phyloP scores from a whole-genome alignment of 2,113 vertebrate species.

The Suricata suricatta region DNA sequence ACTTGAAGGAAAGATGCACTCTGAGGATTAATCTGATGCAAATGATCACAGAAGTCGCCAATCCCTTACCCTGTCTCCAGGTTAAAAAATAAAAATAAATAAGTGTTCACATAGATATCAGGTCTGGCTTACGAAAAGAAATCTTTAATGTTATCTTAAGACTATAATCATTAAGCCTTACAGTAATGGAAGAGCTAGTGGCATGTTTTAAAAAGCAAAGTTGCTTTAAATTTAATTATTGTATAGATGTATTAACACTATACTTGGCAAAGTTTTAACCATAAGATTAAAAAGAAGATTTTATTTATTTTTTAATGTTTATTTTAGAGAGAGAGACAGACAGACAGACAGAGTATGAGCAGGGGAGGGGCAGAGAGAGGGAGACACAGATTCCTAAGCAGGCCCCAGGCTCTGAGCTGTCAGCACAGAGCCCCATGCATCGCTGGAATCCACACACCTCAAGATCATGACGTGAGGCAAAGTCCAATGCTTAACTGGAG shows the following conservation, averaged over 20 bases:
- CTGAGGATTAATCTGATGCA: background rate
- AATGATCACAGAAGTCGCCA: conserved; percentile 24
- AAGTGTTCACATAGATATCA: background rate
- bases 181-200: background rate
- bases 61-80: background rate
- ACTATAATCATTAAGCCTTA: background rate
- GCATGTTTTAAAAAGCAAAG: background rate
- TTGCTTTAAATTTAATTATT: conserved; percentile 23
- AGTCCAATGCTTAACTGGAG: too few relatives aligned
- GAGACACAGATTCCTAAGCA: too few relatives aligned
- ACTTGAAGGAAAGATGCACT: background rate
- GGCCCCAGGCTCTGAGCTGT: too few relatives aligned
- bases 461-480: too few relatives aligned
- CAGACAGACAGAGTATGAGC: too few relatives aligned
- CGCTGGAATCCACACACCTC: too few relatives aligned
- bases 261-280: background rate
- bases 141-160: background rate
- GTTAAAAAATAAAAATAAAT: background rate
- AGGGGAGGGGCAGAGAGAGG: too few relatives aligned
- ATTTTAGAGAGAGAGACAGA: too few relatives aligned
- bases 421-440: too few relatives aligned
- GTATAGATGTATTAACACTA: background rate
- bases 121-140: background rate
- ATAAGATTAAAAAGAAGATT: background rate
- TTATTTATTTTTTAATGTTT: background rate